phyloP scores from a whole-genome alignment of 2,113 vertebrate genomes.

The Fregetta grallaria region DNA sequence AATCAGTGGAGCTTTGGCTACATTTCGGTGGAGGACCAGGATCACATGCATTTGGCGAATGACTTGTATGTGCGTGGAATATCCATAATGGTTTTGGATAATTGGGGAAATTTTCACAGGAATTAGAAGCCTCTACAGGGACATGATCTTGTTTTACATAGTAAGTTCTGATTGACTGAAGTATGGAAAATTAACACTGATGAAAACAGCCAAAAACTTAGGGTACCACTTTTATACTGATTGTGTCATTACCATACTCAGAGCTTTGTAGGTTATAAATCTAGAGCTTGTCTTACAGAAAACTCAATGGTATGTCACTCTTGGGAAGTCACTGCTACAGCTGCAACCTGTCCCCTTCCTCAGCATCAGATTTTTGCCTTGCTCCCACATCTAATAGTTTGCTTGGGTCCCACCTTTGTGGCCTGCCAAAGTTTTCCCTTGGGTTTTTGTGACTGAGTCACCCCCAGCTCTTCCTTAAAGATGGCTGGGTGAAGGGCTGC shows the following conservation, averaged over 20 bases:
- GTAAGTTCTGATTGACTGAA: not conserved
- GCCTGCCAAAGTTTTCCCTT: not conserved
- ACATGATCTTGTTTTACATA: not conserved
- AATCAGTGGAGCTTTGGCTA: not conserved
- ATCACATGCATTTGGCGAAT: not conserved
- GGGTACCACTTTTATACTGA: not conserved
- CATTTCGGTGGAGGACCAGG: not conserved
- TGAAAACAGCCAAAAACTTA: not conserved
- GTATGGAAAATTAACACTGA: not conserved
- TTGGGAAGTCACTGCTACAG: not conserved
- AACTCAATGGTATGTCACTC: not conserved
- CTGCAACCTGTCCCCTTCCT: not conserved
- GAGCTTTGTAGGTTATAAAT: not conserved
- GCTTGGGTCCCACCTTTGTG: not conserved
- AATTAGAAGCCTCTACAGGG: not conserved
- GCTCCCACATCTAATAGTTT: not conserved
- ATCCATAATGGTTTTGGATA: not conserved
- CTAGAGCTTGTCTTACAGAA: not conserved
- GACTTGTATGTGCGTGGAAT: not conserved
- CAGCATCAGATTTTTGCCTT: not conserved
- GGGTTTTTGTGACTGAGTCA: not conserved
- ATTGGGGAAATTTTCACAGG: not conserved
- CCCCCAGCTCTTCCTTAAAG: not conserved
- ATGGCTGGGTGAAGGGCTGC: accelerated
- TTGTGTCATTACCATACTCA: not conserved